Percentiles rank a stretch among this genome's conserved stretches.
These are phyloP conservation scores for Rhombomys opimus DNA, from an alignment of 2,113 vertebrate species.

Conservation along the genomic window DNA sequence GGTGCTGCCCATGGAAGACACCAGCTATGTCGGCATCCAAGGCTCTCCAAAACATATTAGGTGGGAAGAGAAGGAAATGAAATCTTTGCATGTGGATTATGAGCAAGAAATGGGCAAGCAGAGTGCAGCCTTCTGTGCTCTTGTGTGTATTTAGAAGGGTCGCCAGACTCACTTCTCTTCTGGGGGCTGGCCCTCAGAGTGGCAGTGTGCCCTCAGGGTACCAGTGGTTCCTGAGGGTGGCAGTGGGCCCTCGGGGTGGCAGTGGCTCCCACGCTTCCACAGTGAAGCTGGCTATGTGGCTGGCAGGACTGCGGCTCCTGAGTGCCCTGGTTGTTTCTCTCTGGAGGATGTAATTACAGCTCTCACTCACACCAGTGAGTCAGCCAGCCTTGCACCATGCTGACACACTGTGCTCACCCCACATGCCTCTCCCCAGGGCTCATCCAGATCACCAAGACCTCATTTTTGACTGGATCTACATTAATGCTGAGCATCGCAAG, in stretches of 20 bases:
- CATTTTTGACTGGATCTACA: constrained; percentile 54
- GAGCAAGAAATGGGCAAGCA: background rate
- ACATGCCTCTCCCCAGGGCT: background rate
- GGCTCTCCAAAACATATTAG: background rate
- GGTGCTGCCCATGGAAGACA: background rate
- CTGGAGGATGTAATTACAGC: constrained; percentile 27
- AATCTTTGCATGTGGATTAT: background rate
- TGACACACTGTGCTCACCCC: background rate
- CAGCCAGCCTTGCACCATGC: constrained; percentile 40
- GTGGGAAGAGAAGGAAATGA: background rate
- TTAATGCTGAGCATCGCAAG: constrained; percentile 35
- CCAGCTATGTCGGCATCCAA: background rate
- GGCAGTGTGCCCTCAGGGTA: background rate
- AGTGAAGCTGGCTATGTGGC: no score
- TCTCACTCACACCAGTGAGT: background rate
- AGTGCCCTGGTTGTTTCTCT: constrained; percentile 8
- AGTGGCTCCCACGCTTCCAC: background rate
- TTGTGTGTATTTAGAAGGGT: background rate
- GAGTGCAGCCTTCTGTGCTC: background rate
- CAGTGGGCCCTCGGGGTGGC: background rate
- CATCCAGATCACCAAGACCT: constrained; percentile 47
- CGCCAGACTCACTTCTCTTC: background rate
- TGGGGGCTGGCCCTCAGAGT: background rate
- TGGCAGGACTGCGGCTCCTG: background rate
- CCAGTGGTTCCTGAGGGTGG: background rate